Evolutionary conservation across 2,113 vertebrate genomes (phyloP).

Genomic region (Rhabdomys dilectus): DNA sequence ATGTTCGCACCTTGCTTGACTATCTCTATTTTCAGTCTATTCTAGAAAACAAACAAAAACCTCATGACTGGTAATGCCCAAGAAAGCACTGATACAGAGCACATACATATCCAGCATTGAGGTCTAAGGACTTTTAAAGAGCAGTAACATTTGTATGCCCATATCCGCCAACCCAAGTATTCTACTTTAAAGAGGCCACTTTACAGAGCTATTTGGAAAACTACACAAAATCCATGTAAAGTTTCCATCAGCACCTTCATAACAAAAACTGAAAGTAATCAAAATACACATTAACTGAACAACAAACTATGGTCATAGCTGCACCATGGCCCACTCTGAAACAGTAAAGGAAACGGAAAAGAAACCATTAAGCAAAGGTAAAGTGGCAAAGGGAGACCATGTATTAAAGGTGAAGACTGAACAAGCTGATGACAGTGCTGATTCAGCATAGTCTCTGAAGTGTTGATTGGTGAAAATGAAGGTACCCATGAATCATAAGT

Average conservation of each 20-base stretch:
- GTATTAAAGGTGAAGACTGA: constrained; percentile 39
- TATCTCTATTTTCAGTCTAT: not conserved
- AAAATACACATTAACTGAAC: not conserved
- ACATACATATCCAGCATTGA: not conserved
- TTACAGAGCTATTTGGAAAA: constrained; percentile 30
- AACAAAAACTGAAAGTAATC: constrained; percentile 58
- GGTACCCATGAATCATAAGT: constrained; percentile 28
- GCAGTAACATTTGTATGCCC: not conserved
- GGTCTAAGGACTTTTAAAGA: not conserved
- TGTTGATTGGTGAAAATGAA: not conserved
- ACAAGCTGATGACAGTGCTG: not conserved
- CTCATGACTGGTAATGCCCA: not conserved
- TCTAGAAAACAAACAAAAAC: constrained; percentile 1
- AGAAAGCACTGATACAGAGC: not conserved
- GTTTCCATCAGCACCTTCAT: constrained; percentile 13
- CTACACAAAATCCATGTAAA: not conserved
- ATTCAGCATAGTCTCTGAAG: not conserved
- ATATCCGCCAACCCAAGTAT: not conserved
- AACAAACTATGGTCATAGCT: not conserved
- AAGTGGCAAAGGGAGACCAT: not conserved
- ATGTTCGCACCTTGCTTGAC: not conserved
- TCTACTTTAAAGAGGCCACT: constrained; percentile 23
- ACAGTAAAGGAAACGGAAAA: constrained; percentile 19
- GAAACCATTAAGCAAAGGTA: constrained; percentile 39
- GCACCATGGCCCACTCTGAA: not conserved